These are phyloP conservation scores for Trachurus trachurus DNA, from an alignment of 2,797 vertebrate species.

Conservation along the genomic window DNA sequence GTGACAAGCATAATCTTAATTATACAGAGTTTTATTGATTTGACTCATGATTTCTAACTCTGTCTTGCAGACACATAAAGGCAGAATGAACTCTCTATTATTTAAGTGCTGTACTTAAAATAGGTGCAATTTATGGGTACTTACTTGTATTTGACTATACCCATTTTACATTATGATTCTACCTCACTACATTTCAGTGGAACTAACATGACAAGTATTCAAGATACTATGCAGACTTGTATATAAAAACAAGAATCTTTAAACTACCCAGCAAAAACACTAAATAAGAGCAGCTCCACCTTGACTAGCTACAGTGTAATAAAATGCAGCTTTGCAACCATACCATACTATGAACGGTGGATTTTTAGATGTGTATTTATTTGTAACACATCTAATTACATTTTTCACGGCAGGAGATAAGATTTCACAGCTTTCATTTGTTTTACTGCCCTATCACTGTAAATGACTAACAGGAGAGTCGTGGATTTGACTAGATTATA, in stretches of 20 bases:
- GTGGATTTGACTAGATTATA: not conserved
- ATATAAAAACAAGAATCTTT: not conserved
- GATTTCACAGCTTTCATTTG: not conserved
- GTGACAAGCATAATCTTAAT: constrained; percentile 7
- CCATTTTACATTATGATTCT: not conserved
- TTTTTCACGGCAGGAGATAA: not conserved
- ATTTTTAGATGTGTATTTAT: not conserved
- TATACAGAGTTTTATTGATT: constrained; percentile 10
- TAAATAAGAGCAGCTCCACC: not conserved
- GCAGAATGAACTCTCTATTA: not conserved
- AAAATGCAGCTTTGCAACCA: not conserved
- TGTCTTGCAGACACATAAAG: not conserved
- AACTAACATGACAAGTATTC: not conserved
- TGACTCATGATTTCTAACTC: constrained; percentile 1
- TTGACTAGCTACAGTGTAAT: not conserved
- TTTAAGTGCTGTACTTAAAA: not conserved
- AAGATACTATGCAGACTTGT: not conserved
- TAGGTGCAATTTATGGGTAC: not conserved
- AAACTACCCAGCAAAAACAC: not conserved
- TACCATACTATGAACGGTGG: not conserved
- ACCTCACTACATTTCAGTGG: not conserved
- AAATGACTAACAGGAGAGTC: not conserved
- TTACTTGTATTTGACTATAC: not conserved
- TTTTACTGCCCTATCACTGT: not conserved
- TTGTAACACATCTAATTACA: not conserved